These are phyloP conservation scores for Salvelinus alpinus DNA, from an alignment of 2,113 vertebrate genomes.

Conservation along the genomic window DNA sequence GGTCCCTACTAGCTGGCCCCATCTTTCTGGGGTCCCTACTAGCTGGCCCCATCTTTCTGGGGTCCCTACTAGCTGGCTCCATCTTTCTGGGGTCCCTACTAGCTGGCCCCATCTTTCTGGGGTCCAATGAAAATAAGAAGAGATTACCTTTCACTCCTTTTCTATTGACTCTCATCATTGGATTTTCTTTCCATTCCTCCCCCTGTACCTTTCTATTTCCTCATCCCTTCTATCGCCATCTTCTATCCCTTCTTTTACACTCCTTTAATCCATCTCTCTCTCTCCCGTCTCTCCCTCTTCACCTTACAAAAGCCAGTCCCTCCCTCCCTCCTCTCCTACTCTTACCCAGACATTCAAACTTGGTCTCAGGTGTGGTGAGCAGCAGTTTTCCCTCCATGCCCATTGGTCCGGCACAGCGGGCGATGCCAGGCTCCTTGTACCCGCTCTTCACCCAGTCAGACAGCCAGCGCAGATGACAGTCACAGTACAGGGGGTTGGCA, in stretches of 20 bases:
- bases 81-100: no score
- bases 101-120: no score
- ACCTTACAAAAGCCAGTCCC: not conserved
- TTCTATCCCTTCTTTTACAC: not conserved
- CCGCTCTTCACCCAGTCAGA: slow-evolving; percentile 97
- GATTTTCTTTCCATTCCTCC: not conserved
- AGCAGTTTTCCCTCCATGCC: slow-evolving; percentile 95
- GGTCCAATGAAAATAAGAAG: not conserved
- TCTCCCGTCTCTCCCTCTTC: not conserved
- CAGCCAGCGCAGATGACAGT: slow-evolving; percentile 94
- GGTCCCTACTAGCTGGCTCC: no score
- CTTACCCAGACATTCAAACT: slow-evolving; percentile 87
- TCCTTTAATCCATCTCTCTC: no score
- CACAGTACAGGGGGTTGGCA: slow-evolving; percentile 94
- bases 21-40: no score
- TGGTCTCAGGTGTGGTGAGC: slow-evolving; percentile 93
- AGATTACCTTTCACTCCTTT: not conserved
- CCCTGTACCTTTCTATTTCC: not conserved
- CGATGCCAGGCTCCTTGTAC: slow-evolving; percentile 97
- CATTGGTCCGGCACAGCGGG: slow-evolving; percentile 86
- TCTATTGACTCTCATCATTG: not conserved
- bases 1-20: no score
- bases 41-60: no score
- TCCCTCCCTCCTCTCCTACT: not conserved
- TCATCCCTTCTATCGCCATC: not conserved